phyloP scores from a whole-genome alignment of 2,797 vertebrate species.

The Cyclura pinguis region DNA sequence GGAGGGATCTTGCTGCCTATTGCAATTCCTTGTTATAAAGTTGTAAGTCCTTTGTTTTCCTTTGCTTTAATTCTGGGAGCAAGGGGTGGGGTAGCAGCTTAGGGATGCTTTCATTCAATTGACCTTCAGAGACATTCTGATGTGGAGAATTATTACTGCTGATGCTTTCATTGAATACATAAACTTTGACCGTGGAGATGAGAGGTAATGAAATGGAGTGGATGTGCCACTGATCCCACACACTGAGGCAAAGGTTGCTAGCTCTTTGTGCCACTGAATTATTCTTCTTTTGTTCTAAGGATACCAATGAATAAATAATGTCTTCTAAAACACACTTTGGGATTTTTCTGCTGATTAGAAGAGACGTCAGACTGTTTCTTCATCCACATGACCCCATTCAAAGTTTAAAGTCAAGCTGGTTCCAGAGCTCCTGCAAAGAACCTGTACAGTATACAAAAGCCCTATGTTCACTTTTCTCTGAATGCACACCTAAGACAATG shows the following conservation, averaged over 20 bases:
- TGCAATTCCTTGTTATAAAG: background rate
- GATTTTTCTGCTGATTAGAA: constrained; percentile 7
- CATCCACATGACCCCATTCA: constrained; percentile 17
- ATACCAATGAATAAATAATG: background rate
- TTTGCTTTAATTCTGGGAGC: background rate
- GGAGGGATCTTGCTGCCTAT: too few relatives aligned
- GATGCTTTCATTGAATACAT: background rate
- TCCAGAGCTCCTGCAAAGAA: background rate
- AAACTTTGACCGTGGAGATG: background rate
- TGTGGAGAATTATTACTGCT: background rate
- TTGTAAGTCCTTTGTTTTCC: background rate
- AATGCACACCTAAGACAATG: background rate
- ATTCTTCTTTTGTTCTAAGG: constrained; percentile 14
- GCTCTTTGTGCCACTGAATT: background rate
- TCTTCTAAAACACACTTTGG: background rate
- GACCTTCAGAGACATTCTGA: background rate
- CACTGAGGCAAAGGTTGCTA: background rate
- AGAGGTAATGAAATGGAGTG: background rate
- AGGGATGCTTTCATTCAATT: background rate
- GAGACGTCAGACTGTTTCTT: background rate
- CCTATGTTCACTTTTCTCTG: constrained; percentile 3
- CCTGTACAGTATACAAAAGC: background rate
- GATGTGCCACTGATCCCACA: background rate
- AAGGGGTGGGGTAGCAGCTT: too few relatives aligned
- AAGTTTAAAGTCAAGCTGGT: constrained; percentile 5